These are phyloP conservation scores for Nomada flava DNA, from an alignment of 2,888 invertebrate species.

Conservation along the genomic window DNA sequence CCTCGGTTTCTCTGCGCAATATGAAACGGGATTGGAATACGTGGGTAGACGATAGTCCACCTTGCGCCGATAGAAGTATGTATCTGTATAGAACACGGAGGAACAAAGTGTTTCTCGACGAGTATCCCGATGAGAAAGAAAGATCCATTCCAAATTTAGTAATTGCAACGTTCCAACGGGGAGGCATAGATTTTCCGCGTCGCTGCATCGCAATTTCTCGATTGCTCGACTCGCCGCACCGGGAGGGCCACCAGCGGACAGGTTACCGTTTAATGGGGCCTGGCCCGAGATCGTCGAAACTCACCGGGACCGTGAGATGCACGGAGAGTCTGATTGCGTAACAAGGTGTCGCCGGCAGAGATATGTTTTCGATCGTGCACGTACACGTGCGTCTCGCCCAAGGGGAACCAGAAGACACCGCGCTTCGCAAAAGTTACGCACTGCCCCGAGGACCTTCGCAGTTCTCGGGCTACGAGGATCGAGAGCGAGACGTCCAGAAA, in stretches of 20 bases:
- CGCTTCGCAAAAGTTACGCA: no score
- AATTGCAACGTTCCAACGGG: no score
- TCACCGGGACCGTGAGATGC: slow-evolving; percentile 11
- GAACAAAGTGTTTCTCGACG: no score
- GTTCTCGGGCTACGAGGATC: no score
- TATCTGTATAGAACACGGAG: no score
- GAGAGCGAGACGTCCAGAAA: neutral
- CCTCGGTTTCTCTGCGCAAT: neutral
- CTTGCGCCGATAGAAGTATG: no score
- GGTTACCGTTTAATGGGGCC: slow-evolving; percentile 25
- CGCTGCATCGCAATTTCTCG: neutral
- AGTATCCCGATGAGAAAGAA: no score
- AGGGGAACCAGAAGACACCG: slow-evolving; percentile 22
- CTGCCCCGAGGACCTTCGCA: neutral
- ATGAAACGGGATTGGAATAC: neutral
- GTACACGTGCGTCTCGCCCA: slow-evolving; percentile 10
- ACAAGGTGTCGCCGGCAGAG: slow-evolving; percentile 15
- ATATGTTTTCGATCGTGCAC: slow-evolving; percentile 19
- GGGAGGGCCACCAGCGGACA: neutral
- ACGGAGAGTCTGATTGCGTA: slow-evolving; percentile 39
- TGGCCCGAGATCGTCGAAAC: slow-evolving; percentile 21
- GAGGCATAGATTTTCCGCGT: no score
- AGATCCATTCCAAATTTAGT: no score
- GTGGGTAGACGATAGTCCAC: neutral
- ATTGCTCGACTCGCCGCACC: neutral